Percentiles rank a stretch among this genome's conserved stretches.
Evolutionary conservation across 2,113 vertebrate species (phyloP).

Genomic region (Zapornia atra): DNA sequence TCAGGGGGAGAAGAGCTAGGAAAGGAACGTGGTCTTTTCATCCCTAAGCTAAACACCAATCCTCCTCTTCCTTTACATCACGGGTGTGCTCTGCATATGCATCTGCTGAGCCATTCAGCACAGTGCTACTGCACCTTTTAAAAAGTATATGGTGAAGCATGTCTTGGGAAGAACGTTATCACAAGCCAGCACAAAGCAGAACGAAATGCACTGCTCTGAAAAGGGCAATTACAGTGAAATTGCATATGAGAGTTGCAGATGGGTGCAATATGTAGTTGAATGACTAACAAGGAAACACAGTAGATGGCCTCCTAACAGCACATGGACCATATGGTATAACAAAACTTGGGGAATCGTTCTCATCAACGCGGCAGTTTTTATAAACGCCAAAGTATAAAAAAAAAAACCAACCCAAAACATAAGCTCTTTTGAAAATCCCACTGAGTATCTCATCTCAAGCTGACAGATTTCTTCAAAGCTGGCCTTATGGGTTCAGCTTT

Average conservation of each 20-base stretch:
- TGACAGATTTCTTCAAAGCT: slow-evolving; percentile 30
- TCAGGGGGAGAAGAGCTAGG: background rate
- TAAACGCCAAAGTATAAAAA: slow-evolving; percentile 46
- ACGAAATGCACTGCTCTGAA: slow-evolving; percentile 26
- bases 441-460: background rate
- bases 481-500: background rate
- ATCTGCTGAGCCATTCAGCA: background rate
- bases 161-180: slow-evolving; percentile 11
- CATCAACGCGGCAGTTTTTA: slow-evolving; percentile 49
- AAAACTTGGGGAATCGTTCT: slow-evolving; percentile 52
- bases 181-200: slow-evolving; percentile 18
- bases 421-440: slow-evolving; percentile 30
- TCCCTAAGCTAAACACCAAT: background rate
- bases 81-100: accelerated
- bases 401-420: background rate
- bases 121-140: background rate
- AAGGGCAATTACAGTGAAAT: slow-evolving; percentile 57
- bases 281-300: slow-evolving; percentile 67
- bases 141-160: background rate
- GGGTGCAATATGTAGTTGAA: slow-evolving; percentile 64
- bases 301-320: slow-evolving; percentile 58
- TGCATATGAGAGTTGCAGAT: slow-evolving; percentile 58
- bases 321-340: slow-evolving; percentile 48
- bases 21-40: background rate
- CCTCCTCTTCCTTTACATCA: background rate